These are phyloP conservation scores for Oceanites oceanicus DNA, from an alignment of 2,113 vertebrate genomes.

Conservation along the genomic window DNA sequence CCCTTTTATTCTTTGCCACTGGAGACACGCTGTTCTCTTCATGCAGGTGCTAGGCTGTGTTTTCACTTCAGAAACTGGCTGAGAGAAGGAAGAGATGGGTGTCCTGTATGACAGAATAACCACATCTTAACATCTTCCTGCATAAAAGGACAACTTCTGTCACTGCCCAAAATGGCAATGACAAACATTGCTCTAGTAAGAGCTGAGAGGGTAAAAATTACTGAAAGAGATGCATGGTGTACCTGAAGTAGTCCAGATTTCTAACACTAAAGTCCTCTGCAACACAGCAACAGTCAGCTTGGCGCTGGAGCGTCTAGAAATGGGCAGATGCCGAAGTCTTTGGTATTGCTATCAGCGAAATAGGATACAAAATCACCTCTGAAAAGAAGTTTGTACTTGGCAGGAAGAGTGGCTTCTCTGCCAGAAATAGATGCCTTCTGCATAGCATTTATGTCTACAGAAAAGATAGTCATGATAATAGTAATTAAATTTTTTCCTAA, in stretches of 20 bases:
- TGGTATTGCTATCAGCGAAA: background rate
- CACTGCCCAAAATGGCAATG: background rate
- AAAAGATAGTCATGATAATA: background rate
- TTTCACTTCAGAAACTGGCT: background rate
- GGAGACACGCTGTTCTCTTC: background rate
- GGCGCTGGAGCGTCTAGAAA: background rate
- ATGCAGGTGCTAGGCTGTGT: background rate
- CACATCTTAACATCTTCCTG: background rate
- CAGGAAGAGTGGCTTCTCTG: background rate
- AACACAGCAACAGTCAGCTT: background rate
- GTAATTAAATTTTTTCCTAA: background rate
- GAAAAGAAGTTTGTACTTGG: background rate
- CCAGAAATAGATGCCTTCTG: background rate
- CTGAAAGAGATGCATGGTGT: background rate
- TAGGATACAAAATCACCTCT: background rate
- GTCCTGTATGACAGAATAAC: background rate
- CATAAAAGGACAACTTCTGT: background rate
- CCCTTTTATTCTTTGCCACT: background rate
- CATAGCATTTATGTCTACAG: background rate
- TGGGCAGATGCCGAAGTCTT: background rate
- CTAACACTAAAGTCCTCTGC: background rate
- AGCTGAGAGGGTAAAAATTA: background rate
- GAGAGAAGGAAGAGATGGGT: background rate
- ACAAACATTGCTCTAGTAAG: background rate
- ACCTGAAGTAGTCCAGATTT: background rate